Evolutionary conservation across 2,888 invertebrate species (phyloP).

Genomic region (Cecidostiba fungosa): DNA sequence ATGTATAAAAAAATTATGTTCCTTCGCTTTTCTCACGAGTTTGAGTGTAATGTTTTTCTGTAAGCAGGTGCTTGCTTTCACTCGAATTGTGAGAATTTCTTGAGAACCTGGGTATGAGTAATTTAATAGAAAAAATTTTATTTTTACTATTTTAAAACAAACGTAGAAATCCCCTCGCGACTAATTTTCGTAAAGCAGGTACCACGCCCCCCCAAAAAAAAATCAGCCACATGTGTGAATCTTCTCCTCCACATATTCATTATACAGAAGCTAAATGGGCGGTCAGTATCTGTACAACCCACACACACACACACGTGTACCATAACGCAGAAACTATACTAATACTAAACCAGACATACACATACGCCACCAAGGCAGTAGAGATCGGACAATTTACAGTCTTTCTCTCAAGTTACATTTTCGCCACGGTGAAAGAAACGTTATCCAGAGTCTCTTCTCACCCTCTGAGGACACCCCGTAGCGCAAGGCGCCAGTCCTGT

Average conservation of each 20-base stretch:
- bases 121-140: background rate
- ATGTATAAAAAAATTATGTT: background rate
- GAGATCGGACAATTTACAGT: background rate
- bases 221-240: background rate
- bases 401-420: background rate
- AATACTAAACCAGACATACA: background rate
- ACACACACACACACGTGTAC: background rate
- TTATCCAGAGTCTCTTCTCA: background rate
- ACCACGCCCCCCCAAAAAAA: no score
- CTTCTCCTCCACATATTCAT: background rate
- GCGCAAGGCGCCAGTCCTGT: background rate
- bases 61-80: background rate
- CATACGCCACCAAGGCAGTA: background rate
- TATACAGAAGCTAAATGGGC: background rate
- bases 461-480: background rate
- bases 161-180: no score
- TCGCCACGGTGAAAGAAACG: constrained; percentile 3
- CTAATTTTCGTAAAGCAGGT: background rate
- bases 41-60: no score
- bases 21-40: constrained; percentile 1
- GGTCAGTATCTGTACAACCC: background rate
- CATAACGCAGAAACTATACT: background rate
- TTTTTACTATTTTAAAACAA: no score
- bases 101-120: no score
- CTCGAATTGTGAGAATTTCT: background rate